Evolutionary conservation across 2,797 vertebrate genomes (phyloP).

Genomic region (Argentina silus): DNA sequence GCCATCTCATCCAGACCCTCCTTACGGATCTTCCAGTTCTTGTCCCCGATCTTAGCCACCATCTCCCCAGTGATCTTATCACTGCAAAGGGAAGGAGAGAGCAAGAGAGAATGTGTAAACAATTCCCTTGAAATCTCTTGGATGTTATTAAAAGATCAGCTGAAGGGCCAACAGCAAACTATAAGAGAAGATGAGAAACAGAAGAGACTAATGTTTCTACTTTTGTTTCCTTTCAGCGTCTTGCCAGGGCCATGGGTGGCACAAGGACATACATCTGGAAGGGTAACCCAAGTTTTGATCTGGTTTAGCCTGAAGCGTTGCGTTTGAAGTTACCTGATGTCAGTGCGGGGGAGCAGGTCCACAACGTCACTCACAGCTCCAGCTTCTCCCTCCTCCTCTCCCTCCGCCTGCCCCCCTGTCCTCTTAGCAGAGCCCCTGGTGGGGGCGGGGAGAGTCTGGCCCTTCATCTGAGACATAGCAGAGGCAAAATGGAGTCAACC

Average conservation of each 20-base stretch:
- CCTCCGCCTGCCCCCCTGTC: slow-evolving; percentile 65
- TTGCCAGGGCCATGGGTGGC: no score
- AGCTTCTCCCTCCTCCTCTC: slow-evolving; percentile 76
- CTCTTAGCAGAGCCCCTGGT: slow-evolving; percentile 77
- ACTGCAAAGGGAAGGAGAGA: slow-evolving; percentile 64
- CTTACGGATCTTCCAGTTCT: slow-evolving; percentile 98
- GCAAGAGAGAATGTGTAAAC: not conserved
- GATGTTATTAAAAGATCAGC: no score
- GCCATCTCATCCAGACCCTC: slow-evolving; percentile 93
- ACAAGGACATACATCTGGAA: no score
- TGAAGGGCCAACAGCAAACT: no score
- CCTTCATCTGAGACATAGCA: slow-evolving; percentile 84
- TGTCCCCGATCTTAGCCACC: slow-evolving; percentile 92
- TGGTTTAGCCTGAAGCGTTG: no score
- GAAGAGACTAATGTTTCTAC: no score
- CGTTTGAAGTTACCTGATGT: slow-evolving; percentile 82
- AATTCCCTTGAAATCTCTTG: no score
- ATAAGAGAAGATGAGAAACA: no score
- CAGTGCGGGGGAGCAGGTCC: slow-evolving; percentile 91
- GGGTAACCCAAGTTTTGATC: no score
- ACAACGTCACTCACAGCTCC: slow-evolving; percentile 84
- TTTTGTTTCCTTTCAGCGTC: no score
- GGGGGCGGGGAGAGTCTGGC: slow-evolving; percentile 87
- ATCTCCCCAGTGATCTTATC: slow-evolving; percentile 93
- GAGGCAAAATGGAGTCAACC: no score